A percentile compares a stretch with the other conserved stretches of the same genome.
These are phyloP conservation scores for Oncorhynchus keta DNA, from an alignment of 2,113 vertebrate genomes.

Conservation along the genomic window DNA sequence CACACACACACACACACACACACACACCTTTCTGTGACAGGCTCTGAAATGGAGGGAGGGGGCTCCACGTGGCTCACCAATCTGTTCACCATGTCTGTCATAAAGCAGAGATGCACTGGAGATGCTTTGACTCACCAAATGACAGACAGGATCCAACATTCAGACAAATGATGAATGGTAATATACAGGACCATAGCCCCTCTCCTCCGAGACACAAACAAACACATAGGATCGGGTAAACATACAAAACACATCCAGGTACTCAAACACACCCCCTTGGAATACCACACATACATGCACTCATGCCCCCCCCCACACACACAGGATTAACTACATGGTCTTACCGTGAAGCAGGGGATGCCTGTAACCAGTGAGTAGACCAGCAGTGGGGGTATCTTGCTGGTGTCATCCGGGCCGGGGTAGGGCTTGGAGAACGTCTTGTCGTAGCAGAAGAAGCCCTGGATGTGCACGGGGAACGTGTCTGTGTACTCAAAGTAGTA, in stretches of 20 bases:
- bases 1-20: conserved; percentile 7
- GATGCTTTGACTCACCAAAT: conserved; percentile 21
- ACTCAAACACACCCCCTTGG: background rate
- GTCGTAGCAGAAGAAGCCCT: conserved; percentile 92
- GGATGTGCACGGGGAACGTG: conserved; percentile 87
- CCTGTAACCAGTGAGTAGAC: conserved; percentile 84
- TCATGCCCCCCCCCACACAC: background rate
- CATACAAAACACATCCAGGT: background rate
- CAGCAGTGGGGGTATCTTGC: conserved; percentile 83
- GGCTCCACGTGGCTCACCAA: conserved; percentile 41
- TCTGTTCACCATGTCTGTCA: conserved; percentile 48
- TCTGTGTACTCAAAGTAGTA: conserved; percentile 94
- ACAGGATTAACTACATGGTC: conserved; percentile 24
- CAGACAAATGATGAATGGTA: conserved; percentile 4
- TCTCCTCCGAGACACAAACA: background rate
- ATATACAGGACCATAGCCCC: background rate
- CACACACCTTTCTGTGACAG: conserved; percentile 19
- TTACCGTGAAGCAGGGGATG: conserved; percentile 84
- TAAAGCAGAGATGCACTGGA: conserved; percentile 16
- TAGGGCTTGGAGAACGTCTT: conserved; percentile 86
- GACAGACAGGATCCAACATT: conserved; percentile 12
- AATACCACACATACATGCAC: background rate
- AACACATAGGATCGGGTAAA: background rate
- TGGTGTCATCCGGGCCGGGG: conserved; percentile 82
- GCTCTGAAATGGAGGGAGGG: conserved; percentile 18